Evolutionary conservation across 2,113 vertebrate species (phyloP).

Genomic region (Datnioides undecimradiatus): DNA sequence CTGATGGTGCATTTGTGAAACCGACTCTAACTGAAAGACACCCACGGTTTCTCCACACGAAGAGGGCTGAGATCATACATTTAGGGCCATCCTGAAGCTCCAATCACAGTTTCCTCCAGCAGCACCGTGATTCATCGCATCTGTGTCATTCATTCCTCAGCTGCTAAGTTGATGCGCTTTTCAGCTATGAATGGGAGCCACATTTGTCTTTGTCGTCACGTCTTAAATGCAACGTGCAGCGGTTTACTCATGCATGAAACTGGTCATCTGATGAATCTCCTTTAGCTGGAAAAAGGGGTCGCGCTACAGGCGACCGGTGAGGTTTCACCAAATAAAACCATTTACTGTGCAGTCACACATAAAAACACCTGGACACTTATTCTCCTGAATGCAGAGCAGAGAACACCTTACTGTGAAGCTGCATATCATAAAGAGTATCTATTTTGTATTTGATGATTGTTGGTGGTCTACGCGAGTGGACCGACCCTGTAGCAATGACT

Average conservation of each 20-base stretch:
- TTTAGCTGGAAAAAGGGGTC: background rate
- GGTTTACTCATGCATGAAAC: background rate
- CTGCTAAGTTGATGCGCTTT: background rate
- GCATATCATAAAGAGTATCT: background rate
- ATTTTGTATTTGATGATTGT: background rate
- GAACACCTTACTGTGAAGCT: background rate
- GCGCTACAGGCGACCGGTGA: background rate
- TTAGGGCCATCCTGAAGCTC: background rate
- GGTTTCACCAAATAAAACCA: background rate
- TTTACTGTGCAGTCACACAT: background rate
- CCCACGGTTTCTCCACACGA: background rate
- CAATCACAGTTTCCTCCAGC: background rate
- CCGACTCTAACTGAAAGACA: background rate
- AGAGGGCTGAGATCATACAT: background rate
- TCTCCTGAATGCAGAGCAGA: conserved; percentile 3
- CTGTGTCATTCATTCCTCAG: background rate
- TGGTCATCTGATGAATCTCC: background rate
- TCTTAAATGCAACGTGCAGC: background rate
- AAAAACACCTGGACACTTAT: background rate
- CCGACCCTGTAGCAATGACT: background rate
- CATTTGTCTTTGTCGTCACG: background rate
- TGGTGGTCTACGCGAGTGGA: background rate
- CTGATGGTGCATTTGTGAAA: background rate
- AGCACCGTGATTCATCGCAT: background rate
- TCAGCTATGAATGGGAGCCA: background rate